These are phyloP conservation scores for Heliconius charithonia DNA, from an alignment of 2,888 invertebrate species.

Conservation along the genomic window DNA sequence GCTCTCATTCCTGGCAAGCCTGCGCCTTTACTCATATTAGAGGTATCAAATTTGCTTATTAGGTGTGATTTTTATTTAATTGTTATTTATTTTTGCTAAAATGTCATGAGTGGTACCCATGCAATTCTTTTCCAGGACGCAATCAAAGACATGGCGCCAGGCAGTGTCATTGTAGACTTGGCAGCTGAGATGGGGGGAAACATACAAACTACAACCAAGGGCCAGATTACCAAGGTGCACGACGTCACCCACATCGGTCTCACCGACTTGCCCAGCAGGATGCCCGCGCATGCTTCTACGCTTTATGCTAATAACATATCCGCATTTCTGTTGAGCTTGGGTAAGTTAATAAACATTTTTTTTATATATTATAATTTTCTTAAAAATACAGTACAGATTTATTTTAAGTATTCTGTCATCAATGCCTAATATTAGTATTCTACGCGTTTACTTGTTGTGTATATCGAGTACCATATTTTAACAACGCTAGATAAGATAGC, in stretches of 20 bases:
- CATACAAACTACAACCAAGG: conserved; percentile 91
- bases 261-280: conserved; percentile 92
- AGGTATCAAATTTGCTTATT: conserved; percentile 75
- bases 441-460: neutral
- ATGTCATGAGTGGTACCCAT: neutral
- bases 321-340: conserved; percentile 92
- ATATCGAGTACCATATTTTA: neutral
- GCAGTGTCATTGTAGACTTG: conserved; percentile 94
- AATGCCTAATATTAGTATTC: neutral
- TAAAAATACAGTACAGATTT: neutral
- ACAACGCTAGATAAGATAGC: no score
- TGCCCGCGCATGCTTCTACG: conserved; percentile 93
- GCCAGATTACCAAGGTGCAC: conserved; percentile 88
- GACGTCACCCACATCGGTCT: conserved; percentile 93
- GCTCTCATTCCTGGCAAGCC: conserved; percentile 94
- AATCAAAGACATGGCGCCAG: conserved; percentile 91
- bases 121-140: conserved; percentile 83
- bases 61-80: no score
- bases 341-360: conserved; percentile 70
- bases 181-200: conserved; percentile 96
- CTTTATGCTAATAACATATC: conserved; percentile 96
- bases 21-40: conserved; percentile 91
- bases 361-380: no score
- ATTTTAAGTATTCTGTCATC: neutral
- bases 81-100: neutral